These are phyloP conservation scores for Actinemys pallida DNA, from an alignment of 2,113 vertebrate genomes.

Conservation along the genomic window DNA sequence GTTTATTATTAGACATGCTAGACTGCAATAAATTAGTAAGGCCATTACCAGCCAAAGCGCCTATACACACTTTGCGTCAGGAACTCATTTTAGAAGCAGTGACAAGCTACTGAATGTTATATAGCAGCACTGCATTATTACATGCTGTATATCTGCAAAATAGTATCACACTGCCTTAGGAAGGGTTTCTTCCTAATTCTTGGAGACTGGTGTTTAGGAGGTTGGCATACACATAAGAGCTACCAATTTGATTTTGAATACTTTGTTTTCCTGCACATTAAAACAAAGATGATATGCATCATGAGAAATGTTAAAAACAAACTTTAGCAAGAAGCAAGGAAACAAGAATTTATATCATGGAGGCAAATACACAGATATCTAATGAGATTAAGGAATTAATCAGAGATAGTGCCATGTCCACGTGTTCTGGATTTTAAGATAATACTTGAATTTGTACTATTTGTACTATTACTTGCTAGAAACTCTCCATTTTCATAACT, in stretches of 20 bases:
- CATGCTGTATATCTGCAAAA: background rate
- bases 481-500: background rate
- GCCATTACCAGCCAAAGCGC: conserved; percentile 49
- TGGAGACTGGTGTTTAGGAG: background rate
- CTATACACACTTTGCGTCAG: conserved; percentile 14
- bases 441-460: conserved; percentile 5
- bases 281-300: background rate
- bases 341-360: background rate
- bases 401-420: background rate
- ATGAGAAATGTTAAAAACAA: background rate
- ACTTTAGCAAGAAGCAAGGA: background rate
- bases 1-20: conserved; percentile 61
- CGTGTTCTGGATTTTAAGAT: conserved; percentile 4
- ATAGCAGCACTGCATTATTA: conserved; percentile 26
- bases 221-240: background rate
- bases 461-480: background rate
- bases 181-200: background rate
- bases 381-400: conserved; percentile 16
- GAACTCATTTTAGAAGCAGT: conserved; percentile 35
- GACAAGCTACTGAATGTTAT: conserved; percentile 40
- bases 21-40: conserved; percentile 33
- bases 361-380: conserved; percentile 2
- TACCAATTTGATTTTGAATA: background rate
- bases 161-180: background rate
- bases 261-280: background rate